Conservation (phyloP, 1,140 invertebrate species). For the Sycophaga agraensis region DNA sequence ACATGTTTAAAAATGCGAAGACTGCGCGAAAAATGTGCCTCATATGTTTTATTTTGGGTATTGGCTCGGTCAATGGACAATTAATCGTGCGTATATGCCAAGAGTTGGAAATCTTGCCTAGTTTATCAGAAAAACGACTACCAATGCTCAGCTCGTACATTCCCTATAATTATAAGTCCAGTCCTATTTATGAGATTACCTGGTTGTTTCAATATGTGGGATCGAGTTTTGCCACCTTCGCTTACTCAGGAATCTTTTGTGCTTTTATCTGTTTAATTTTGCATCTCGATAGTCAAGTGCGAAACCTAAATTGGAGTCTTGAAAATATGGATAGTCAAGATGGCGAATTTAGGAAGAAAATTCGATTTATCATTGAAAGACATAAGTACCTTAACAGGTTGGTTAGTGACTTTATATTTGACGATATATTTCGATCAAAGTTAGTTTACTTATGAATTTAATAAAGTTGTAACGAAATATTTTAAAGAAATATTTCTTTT, state of each 20-base stretch:
- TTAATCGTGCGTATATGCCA: background rate
- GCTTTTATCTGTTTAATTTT: slow-evolving; percentile 12
- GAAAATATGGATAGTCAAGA: background rate
- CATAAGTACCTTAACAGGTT: slow-evolving; percentile 18
- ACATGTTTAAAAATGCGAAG: slow-evolving; percentile 1
- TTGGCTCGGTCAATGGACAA: background rate
- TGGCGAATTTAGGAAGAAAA: background rate
- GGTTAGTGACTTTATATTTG: too few species aligned
- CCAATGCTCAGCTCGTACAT: slow-evolving; percentile 3
- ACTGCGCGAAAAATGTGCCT: background rate
- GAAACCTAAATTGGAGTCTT: slow-evolving; percentile 1
- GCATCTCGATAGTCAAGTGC: slow-evolving; percentile 11
- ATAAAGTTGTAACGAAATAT: too few species aligned
- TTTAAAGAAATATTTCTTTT: too few species aligned
- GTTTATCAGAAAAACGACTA: background rate
- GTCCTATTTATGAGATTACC: slow-evolving; percentile 13
- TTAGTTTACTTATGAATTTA: too few species aligned
- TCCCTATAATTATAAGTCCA: slow-evolving; percentile 11
- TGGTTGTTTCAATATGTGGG: slow-evolving; percentile 13
- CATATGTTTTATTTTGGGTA: background rate
- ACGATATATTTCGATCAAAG: too few species aligned
- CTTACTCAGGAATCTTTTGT: slow-evolving; percentile 8
- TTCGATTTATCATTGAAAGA: background rate
- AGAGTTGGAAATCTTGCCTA: slow-evolving; percentile 5
- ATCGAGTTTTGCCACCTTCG: background rate